Percentiles rank a stretch among this genome's conserved stretches.
Conservation (phyloP, 2,888 invertebrate species). For the Chrysotoxum bicinctum region DNA sequence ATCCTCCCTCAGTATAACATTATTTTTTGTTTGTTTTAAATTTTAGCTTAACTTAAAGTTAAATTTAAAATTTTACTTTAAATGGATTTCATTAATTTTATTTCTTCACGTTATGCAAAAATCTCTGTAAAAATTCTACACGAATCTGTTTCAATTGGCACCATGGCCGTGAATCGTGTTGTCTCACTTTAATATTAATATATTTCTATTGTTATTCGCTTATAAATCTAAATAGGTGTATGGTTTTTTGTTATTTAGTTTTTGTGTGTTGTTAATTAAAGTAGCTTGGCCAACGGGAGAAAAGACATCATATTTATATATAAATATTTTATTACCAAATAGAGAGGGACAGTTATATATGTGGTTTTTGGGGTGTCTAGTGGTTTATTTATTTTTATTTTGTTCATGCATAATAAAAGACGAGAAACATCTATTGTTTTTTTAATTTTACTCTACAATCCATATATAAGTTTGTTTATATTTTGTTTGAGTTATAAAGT, state of each 20-base stretch:
- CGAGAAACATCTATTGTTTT: conserved; percentile 63
- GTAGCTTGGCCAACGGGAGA: conserved; percentile 70
- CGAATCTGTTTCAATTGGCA: conserved; percentile 29
- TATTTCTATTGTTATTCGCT: conserved; percentile 15
- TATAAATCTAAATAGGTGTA: conserved; percentile 41
- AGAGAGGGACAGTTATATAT: conserved; percentile 57
- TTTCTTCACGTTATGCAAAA: conserved; percentile 57
- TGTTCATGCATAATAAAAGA: conserved; percentile 48
- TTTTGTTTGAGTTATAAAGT: conserved; percentile 52
- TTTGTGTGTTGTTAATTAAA: conserved; percentile 13
- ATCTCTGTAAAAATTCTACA: conserved; percentile 67
- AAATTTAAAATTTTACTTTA: conserved; percentile 9
- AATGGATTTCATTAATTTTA: conserved; percentile 36
- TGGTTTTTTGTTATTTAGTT: conserved; percentile 11
- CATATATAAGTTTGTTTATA: conserved; percentile 20
- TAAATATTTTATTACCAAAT: conserved; percentile 41
- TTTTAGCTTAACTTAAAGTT: conserved; percentile 51
- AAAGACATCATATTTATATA: conserved; percentile 39
- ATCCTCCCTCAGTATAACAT: conserved; percentile 15
- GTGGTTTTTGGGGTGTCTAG: background rate
- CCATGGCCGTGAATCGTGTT: conserved; percentile 4
- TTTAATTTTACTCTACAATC: conserved; percentile 51
- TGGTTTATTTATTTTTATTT: conserved; percentile 26
- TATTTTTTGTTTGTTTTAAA: background rate
- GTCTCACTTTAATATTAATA: conserved; percentile 9